Evolutionary conservation across 1,140 invertebrate species (phyloP).

Genomic region (Drosophila punjabiensis): DNA sequence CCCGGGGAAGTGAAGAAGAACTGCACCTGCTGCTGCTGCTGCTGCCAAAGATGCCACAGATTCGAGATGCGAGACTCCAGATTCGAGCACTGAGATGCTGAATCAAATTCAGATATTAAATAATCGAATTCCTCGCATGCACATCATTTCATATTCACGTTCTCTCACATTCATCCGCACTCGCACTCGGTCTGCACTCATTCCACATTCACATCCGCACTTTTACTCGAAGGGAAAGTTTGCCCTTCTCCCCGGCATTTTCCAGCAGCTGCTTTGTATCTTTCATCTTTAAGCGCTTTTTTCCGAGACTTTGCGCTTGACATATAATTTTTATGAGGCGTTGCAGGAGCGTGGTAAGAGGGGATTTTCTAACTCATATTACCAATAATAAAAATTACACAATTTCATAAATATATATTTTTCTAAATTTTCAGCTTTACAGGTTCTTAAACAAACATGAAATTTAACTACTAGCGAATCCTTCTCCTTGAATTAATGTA

Average conservation of each 20-base stretch:
- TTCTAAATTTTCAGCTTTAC: not conserved
- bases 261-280: slow-evolving; percentile 14
- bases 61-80: not conserved
- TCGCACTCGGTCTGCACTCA: slow-evolving; percentile 7
- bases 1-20: not conserved
- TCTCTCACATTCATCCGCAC: slow-evolving; percentile 24
- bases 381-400: not conserved
- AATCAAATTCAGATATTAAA: slow-evolving; percentile 52
- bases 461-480: not conserved
- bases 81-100: slow-evolving; percentile 2
- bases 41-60: slow-evolving; percentile 14
- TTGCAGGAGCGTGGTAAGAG: not conserved
- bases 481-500: not conserved
- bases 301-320: slow-evolving; percentile 69
- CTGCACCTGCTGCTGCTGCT: slow-evolving; percentile 30
- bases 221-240: not conserved
- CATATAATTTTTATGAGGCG: slow-evolving; percentile 69
- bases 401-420: not conserved
- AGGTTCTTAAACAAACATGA: not conserved
- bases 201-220: slow-evolving; percentile 20
- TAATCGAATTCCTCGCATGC: slow-evolving; percentile 46
- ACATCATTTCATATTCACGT: slow-evolving; percentile 43
- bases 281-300: slow-evolving; percentile 51
- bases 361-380: not conserved
- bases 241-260: not conserved